Conservation (phyloP, 2,888 invertebrate genomes). For the Tethea ocularis region DNA sequence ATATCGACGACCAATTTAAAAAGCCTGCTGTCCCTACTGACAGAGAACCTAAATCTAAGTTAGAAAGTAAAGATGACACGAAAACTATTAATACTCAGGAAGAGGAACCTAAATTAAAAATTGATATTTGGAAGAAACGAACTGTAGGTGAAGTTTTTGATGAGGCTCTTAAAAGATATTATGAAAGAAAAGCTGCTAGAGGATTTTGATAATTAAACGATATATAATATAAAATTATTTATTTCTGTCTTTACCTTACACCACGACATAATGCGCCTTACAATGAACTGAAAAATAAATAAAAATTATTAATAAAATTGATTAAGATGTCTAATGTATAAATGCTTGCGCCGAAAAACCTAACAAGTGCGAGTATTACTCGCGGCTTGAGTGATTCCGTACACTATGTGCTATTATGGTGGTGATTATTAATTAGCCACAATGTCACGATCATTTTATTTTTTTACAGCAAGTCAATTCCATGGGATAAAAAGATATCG, state of each 20-base stretch:
- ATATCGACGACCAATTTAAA: conserved; percentile 26
- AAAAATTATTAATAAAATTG: conserved; percentile 4
- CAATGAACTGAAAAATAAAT: conserved; percentile 79
- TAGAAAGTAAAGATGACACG: conserved; percentile 28
- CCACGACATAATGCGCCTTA: conserved; percentile 75
- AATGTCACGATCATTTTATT: too few relatives aligned
- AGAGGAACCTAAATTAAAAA: conserved; percentile 74
- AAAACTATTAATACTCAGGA: conserved; percentile 24
- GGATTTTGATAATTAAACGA: conserved; percentile 37
- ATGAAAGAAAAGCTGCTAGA: conserved; percentile 87
- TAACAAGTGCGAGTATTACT: too few relatives aligned
- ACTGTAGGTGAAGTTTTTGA: conserved; percentile 91
- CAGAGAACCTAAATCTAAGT: conserved; percentile 27
- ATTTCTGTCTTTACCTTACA: conserved; percentile 33
- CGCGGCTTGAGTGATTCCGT: too few relatives aligned
- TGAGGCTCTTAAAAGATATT: conserved; percentile 89
- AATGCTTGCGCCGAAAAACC: too few relatives aligned
- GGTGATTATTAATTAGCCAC: too few relatives aligned
- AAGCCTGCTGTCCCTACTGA: conserved; percentile 31
- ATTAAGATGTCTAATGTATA: too few relatives aligned
- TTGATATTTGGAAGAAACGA: conserved; percentile 92
- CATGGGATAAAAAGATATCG: too few relatives aligned
- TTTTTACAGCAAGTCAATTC: too few relatives aligned
- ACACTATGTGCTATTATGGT: too few relatives aligned
- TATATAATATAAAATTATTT: conserved; percentile 12